Evolutionary conservation across 1,140 invertebrate genomes (phyloP), one percentile per base, ranked within the genome.

Genomic region (Drepana arcuata): DNA sequence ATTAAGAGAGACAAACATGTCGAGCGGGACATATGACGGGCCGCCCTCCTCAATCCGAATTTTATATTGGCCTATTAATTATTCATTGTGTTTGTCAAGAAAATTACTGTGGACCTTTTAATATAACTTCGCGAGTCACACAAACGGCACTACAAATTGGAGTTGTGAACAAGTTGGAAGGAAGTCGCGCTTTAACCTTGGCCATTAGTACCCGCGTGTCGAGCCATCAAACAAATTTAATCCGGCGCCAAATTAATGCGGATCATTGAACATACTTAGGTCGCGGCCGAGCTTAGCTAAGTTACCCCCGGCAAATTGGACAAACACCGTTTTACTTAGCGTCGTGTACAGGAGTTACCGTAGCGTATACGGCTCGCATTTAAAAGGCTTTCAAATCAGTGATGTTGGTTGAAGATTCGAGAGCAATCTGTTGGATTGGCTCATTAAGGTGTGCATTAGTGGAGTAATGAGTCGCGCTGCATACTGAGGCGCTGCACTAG

Each of bases 371-470:
- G n/a, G n/a, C n/a, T n/a, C n/a, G n/a, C n/a, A n/a, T n/a, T n/a
- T n/a, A n/a, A n/a, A 40, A 46, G 44, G 68, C 66, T 80, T 78
- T 78, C 63, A 74, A 78, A 81, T 78, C 68, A 74, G 61, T 53
- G 54, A 59, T 63, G 48, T 62, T 57, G 61, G 62, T 56, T 72
- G 62, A 71, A 69, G 72, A 75, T 80, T 77, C 61, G 64, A 75
- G 70, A 66, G 77, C 74, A 81, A 79, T 79, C 74, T 73, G 72
- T 77, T 81, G 79, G 77, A 79, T 81, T 81, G 77, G 74, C 77
- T 81, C 77, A 79, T 79, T 79, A 75, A 58, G 58, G 61, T 57
- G 61, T 72, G 69, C 74, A 79, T 81, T 81, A 81, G 74, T 64
- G 66, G 48, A 81, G 77, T 81, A 81, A 81, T 81, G 74, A 81